A percentile compares a stretch with the other conserved stretches of the same genome.
phyloP scores from a whole-genome alignment of 2,888 invertebrate genomes.

The Scrobipalpa costella region DNA sequence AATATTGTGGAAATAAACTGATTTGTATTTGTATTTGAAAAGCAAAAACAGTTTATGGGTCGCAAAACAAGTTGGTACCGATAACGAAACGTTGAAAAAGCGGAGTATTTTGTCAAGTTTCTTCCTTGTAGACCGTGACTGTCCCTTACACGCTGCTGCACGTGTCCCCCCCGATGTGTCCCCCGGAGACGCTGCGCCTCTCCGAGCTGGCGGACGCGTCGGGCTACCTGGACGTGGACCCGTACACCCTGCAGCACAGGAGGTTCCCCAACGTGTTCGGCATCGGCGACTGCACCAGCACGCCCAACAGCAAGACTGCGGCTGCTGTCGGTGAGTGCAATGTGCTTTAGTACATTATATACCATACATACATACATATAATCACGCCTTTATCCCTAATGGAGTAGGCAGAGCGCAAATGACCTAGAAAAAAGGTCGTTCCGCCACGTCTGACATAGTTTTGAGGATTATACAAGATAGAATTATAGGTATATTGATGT shows the following conservation, averaged over 20 bases:
- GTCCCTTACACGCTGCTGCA: conserved; percentile 91
- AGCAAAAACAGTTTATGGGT: no score
- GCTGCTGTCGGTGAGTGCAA: conserved; percentile 92
- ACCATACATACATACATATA: no score
- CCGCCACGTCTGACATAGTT: no score
- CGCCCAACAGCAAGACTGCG: conserved; percentile 98
- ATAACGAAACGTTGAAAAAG: not conserved
- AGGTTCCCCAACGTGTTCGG: conserved; percentile 93
- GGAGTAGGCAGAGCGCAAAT: no score
- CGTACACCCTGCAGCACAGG: conserved; percentile 89
- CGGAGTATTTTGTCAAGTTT: not conserved
- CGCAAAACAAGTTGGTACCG: no score
- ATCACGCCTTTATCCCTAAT: no score
- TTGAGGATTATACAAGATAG: no score
- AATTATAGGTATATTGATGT: no score
- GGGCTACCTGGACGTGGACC: conserved; percentile 91
- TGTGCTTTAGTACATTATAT: no score
- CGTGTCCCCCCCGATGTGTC: conserved; percentile 93
- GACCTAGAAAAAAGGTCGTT: no score
- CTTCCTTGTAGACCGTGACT: conserved; percentile 44
- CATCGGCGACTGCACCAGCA: conserved; percentile 94
- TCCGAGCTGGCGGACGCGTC: conserved; percentile 83
- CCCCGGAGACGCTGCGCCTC: conserved; percentile 85
- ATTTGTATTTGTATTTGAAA: no score
- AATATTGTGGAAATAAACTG: no score